These are phyloP conservation scores for Eupeodes latifasciatus DNA, from an alignment of 2,888 invertebrate genomes.

Conservation along the genomic window DNA sequence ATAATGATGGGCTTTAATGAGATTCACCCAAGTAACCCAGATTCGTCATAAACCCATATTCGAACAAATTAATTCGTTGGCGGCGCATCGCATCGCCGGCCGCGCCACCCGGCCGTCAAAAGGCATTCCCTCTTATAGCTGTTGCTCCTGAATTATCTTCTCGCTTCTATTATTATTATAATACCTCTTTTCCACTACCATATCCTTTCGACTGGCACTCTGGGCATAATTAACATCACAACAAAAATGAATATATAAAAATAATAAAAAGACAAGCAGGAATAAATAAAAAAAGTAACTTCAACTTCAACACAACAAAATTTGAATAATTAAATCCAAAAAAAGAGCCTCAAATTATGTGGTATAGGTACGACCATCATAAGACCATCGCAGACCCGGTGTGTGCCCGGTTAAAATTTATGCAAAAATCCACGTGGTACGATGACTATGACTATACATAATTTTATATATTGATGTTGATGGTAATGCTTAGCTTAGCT, in stretches of 20 bases:
- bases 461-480: too few species aligned
- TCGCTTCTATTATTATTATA: background rate
- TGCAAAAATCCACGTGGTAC: constrained; percentile 76
- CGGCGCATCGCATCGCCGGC: background rate
- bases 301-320: constrained; percentile 65
- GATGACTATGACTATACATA: constrained; percentile 17
- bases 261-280: background rate
- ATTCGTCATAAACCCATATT: constrained; percentile 76
- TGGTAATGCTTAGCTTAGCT: too few species aligned
- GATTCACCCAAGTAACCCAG: constrained; percentile 76
- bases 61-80: constrained; percentile 73
- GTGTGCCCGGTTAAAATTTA: constrained; percentile 71
- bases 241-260: constrained; percentile 3
- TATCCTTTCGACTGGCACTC: constrained; percentile 59
- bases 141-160: constrained; percentile 58
- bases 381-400: constrained; percentile 56
- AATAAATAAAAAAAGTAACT: constrained; percentile 42
- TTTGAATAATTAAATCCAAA: constrained; percentile 76
- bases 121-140: background rate
- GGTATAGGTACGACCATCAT: constrained; percentile 26
- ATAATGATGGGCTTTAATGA: constrained; percentile 58
- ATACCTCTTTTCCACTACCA: constrained; percentile 14
- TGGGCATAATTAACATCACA: constrained; percentile 71
- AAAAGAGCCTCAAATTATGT: constrained; percentile 61
- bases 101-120: too few species aligned